These are phyloP conservation scores for Cecropterus lyciades DNA, from an alignment of 1,140 invertebrate genomes.

Conservation along the genomic window DNA sequence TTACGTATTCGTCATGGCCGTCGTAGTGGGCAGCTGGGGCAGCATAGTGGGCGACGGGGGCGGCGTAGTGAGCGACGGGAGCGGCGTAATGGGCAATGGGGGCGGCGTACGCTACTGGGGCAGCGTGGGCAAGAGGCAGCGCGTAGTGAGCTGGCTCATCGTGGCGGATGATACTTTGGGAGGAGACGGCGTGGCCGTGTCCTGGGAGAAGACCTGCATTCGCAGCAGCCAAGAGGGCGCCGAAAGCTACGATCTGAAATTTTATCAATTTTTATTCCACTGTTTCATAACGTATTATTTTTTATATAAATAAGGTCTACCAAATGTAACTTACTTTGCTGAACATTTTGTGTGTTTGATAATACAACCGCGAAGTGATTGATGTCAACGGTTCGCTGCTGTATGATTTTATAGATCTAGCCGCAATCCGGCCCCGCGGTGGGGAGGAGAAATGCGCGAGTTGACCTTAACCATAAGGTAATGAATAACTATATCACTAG, in stretches of 20 bases:
- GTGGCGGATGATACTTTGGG: no score
- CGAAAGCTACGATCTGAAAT: constrained; percentile 57
- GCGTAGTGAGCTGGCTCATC: no score
- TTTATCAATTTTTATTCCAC: neutral
- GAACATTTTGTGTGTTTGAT: constrained; percentile 65
- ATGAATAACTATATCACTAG: neutral
- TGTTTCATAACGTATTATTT: neutral
- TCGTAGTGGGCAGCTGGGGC: constrained; percentile 30
- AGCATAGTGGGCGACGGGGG: constrained; percentile 43
- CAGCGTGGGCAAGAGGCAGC: no score
- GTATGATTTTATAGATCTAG: constrained; percentile 74
- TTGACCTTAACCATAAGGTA: constrained; percentile 59
- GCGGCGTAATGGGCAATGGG: no score
- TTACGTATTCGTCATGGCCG: no score
- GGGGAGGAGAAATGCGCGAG: constrained; percentile 70
- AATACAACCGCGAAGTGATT: constrained; percentile 60
- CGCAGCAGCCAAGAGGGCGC: constrained; percentile 57
- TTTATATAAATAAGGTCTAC: neutral
- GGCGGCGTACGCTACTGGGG: no score
- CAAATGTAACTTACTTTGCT: constrained; percentile 62
- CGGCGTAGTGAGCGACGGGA: no score
- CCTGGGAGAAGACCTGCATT: constrained; percentile 51
- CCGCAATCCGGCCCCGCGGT: constrained; percentile 36
- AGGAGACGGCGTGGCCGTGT: constrained; percentile 47
- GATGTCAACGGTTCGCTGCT: constrained; percentile 55